Conservation (phyloP, 2,888 invertebrate species). For the Amphipyra berbera region DNA sequence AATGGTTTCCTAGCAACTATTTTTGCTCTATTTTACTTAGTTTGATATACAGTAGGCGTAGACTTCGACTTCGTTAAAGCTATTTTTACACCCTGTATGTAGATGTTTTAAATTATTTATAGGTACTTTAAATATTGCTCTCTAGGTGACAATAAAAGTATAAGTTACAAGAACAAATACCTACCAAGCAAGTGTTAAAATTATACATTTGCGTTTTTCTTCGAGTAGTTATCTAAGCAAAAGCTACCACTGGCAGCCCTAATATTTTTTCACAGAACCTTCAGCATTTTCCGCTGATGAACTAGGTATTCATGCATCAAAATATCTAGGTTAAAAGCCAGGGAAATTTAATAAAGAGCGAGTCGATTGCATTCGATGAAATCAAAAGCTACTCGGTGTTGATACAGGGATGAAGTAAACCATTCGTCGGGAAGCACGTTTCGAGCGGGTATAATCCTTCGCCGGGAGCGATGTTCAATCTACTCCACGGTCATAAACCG, state of each 20-base stretch:
- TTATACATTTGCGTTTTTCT: neutral
- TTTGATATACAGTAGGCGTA: too few relatives aligned
- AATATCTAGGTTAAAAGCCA: constrained; percentile 55
- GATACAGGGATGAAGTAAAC: constrained; percentile 65
- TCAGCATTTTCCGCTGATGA: constrained; percentile 40
- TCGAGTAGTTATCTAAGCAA: neutral
- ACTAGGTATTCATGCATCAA: constrained; percentile 48
- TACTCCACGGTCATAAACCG: constrained; percentile 76
- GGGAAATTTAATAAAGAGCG: constrained; percentile 55
- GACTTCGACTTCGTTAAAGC: too few relatives aligned
- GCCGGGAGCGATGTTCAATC: constrained; percentile 75
- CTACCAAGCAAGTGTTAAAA: too few relatives aligned
- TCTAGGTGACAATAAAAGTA: neutral
- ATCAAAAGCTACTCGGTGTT: constrained; percentile 59
- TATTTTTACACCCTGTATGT: too few relatives aligned
- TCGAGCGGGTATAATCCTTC: constrained; percentile 70
- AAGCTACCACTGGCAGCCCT: neutral
- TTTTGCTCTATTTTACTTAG: too few relatives aligned
- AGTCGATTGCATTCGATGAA: constrained; percentile 60
- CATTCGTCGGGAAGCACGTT: constrained; percentile 68
- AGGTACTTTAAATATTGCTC: too few relatives aligned
- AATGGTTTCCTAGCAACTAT: too few relatives aligned
- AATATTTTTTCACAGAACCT: constrained; percentile 20
- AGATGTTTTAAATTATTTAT: too few relatives aligned
- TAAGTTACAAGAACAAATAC: too few relatives aligned